Evolutionary conservation across 2,113 vertebrate genomes (phyloP), one percentile per base, ranked within the genome.

Genomic region (Pimephales promelas): DNA sequence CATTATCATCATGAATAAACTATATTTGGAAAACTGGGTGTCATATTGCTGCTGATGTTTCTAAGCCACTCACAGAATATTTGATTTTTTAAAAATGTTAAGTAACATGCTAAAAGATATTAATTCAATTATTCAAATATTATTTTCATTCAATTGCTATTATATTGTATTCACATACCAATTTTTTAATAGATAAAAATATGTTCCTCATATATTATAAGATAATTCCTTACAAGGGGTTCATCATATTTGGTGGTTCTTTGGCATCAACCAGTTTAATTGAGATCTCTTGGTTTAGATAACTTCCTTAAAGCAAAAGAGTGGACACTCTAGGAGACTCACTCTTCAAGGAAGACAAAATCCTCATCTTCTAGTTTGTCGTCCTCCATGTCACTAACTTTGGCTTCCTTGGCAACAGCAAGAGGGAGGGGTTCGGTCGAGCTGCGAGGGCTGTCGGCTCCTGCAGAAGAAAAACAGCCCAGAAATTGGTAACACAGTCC

Each of bases 321-420:
- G 2, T 64, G 16, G n/a, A n/a, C n/a, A n/a, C 14, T 31, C 28
- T 20, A 4, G 18, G 24, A 36, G 52, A 92, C 97, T 97, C 88
- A 99, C 98, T 91, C 94, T 45, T 97, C 94, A 83, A 95, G 88
- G 3, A 94, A 92, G 0, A 95, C 91, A 10, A 98, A 90, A 75
- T 99, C 98, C 2, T 99, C 98, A 18, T 99, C 97, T 0, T 92
- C 96, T 40, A 99, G 90, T 84, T 97, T 96, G 90, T 99, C 97
- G 0, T 99, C 97, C 11, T 96, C 94, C 89, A 96, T 94, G 89
- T 97, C 94, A 7, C 96, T 97, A 40, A 99, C 97, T 92, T 97
- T 99, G 43, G 97, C 98, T 86, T 99, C 96, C 90, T 98, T 99
- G 85, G 97, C 97, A 66, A 99, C 96, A 26, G 96, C 95, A 0